Evolutionary conservation across 1,140 invertebrate genomes (phyloP), one percentile per base, ranked within the genome.

Genomic region (Anastatus disparis): DNA sequence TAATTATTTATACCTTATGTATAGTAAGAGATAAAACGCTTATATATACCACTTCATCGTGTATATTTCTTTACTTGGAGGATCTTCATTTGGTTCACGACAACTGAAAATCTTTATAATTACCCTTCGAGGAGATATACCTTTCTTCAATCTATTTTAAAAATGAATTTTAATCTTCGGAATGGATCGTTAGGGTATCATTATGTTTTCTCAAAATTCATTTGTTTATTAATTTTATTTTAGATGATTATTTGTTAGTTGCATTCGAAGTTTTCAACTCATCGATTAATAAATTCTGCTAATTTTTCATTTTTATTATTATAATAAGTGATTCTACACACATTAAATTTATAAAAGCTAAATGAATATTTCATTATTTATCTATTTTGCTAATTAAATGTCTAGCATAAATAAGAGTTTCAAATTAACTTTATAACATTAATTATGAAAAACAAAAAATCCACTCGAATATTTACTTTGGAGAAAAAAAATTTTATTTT

Each of bases 1-100:
- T 29, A 63, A 38, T 50, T 63, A 50, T 63, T 63, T 52, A 62
- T 62, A 22, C 22, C n/a, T n/a, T 15, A 20, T n/a, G 24, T 62
- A 24, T n/a, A n/a, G n/a, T n/a, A n/a, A n/a, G 27, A 62, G 42
- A 62, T 62, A 62, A 58, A 22, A n/a, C 35, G 7, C 35, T 10
- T 6, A 12, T 22, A 13, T 50, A 27, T 52, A 27, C 26, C 13
- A 13, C n/a, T 2, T 29, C 31, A 35, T 35, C 31, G 31, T 35
- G 2, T 13, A 24, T 15, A 2, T n/a, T n/a, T n/a, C n/a, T n/a
- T n/a, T n/a, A n/a, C n/a, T n/a, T n/a, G 13, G 15, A 27, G 24
- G 20, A 29, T 52, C 50, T 27, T 52, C 26, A 52, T 52, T n/a
- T 52, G 50, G 26, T 52, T 52, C 1, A n/a, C n/a, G n/a, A n/a